A percentile compares a stretch with the other conserved stretches of the same genome.
Conservation (phyloP, 1,140 invertebrate species). For the Lepidotrigona ventralis region DNA sequence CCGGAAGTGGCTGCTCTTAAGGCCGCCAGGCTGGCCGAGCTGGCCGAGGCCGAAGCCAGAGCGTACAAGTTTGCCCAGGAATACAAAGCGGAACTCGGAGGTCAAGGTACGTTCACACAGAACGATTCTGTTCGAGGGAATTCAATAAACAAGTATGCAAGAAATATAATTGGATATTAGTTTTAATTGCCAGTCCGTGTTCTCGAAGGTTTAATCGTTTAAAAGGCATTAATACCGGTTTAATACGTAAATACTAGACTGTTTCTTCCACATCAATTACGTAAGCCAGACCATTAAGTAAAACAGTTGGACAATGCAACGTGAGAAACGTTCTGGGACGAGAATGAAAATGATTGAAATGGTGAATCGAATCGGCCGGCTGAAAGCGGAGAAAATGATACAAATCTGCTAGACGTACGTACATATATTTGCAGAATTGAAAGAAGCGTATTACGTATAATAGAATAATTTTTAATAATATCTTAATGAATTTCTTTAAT, state of each 20-base stretch:
- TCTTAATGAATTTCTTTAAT: not conserved
- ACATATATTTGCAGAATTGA: too few species aligned
- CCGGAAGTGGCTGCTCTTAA: slow-evolving; percentile 82
- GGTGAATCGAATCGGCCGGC: not conserved
- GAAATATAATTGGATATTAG: rapidly evolving
- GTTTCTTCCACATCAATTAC: not conserved
- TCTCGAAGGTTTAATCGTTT: not conserved
- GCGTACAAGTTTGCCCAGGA: slow-evolving; percentile 80
- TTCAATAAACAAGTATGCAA: not conserved
- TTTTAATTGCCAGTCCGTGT: not conserved
- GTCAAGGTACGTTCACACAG: slow-evolving; percentile 67
- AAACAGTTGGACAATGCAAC: not conserved
- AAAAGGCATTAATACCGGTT: not conserved
- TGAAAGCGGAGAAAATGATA: not conserved
- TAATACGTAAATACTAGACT: not conserved
- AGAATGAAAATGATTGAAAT: not conserved
- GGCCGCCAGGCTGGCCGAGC: slow-evolving; percentile 73
- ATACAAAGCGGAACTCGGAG: slow-evolving; percentile 58
- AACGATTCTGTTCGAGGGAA: not conserved
- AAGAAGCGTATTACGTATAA: not conserved
- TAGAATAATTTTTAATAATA: not conserved
- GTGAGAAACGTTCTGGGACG: not conserved
- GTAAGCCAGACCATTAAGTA: not conserved
- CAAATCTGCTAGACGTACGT: not conserved
- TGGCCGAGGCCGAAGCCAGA: slow-evolving; percentile 78